Percentiles rank a stretch among this genome's conserved stretches.
Evolutionary conservation across 2,888 invertebrate species (phyloP).

Genomic region (Trissoscelio sp.): DNA sequence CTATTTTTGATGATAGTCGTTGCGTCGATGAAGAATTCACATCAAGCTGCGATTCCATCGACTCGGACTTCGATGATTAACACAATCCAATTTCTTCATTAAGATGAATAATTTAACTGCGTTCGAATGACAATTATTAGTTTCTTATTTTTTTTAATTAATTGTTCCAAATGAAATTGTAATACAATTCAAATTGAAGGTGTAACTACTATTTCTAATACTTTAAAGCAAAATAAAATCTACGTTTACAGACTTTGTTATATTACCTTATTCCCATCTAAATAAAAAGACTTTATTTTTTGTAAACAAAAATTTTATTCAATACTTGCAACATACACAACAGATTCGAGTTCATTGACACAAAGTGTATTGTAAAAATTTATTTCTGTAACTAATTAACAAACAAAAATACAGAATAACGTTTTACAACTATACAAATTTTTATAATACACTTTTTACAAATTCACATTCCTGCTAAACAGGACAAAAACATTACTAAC

Average conservation of each 20-base stretch:
- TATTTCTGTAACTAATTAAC: not conserved
- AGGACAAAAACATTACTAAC: not conserved
- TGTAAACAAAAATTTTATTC: slow-evolving; percentile 30
- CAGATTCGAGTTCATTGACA: not conserved
- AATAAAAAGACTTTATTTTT: not conserved
- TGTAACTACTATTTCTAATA: slow-evolving; percentile 30
- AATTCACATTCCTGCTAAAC: not conserved
- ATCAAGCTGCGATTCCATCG: slow-evolving; percentile 77
- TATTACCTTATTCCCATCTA: not conserved
- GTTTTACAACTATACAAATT: no score
- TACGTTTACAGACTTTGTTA: slow-evolving; percentile 12
- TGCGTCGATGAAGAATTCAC: slow-evolving; percentile 76
- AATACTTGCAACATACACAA: not conserved
- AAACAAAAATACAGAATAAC: no score
- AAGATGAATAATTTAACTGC: slow-evolving; percentile 21
- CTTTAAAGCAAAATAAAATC: slow-evolving; percentile 19
- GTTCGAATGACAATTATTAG: slow-evolving; percentile 8
- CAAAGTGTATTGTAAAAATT: slow-evolving; percentile 31
- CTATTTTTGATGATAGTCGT: slow-evolving; percentile 72
- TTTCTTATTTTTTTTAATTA: slow-evolving; percentile 23
- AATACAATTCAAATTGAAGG: slow-evolving; percentile 20
- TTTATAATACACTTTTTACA: slow-evolving; percentile 43
- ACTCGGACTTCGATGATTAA: slow-evolving; percentile 76
- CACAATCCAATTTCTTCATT: slow-evolving; percentile 3
- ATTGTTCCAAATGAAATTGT: not conserved